Evolutionary conservation across 2,113 vertebrate species (phyloP).

Genomic region (Entomyzon cyanotis): DNA sequence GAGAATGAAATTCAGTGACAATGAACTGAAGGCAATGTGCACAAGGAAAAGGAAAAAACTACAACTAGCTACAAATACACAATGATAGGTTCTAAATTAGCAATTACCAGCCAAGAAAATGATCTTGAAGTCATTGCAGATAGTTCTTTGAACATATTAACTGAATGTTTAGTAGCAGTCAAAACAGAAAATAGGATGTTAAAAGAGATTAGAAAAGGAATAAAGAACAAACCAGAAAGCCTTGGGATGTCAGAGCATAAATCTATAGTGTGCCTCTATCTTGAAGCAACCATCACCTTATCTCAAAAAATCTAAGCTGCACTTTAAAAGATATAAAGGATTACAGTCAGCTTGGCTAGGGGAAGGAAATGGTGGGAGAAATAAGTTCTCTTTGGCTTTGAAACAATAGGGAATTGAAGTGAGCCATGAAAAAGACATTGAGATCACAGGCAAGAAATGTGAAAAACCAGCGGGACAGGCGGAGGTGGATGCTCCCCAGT

Average conservation of each 20-base stretch:
- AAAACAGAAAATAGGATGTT: conserved; percentile 23
- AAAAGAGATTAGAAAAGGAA: conserved; percentile 24
- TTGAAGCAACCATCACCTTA: neutral
- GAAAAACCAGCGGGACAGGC: neutral
- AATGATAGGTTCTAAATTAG: conserved; percentile 54
- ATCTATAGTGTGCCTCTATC: neutral
- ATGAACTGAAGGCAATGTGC: conserved; percentile 16
- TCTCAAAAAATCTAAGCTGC: neutral
- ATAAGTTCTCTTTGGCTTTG: neutral
- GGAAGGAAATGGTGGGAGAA: neutral
- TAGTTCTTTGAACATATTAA: conserved; percentile 27
- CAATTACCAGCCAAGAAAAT: conserved; percentile 43
- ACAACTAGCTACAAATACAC: neutral
- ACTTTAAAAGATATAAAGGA: neutral
- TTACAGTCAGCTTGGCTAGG: neutral
- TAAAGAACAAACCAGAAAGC: neutral
- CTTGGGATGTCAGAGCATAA: neutral
- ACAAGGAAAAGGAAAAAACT: neutral
- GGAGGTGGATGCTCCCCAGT: neutral
- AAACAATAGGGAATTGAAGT: neutral
- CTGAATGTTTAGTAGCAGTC: conserved; percentile 1
- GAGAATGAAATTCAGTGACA: conserved; percentile 25
- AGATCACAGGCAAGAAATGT: neutral
- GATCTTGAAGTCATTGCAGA: conserved; percentile 11
- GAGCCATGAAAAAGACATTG: neutral